Base-by-base conservation (phyloP, 2,113 vertebrate species). In the Rhinoptilus africanus region DNA sequence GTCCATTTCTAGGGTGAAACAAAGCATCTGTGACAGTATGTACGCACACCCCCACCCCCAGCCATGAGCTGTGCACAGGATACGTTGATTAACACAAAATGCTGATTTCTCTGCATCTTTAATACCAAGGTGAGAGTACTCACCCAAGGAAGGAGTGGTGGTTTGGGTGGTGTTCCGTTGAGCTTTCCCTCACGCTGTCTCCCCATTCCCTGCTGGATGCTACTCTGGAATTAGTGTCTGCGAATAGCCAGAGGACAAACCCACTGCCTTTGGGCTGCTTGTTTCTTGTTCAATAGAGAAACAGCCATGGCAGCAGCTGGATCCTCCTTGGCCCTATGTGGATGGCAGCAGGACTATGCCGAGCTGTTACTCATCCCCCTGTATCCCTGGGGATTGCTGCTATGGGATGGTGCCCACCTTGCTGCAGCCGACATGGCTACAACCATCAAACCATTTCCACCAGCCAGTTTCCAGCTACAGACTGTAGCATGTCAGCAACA, bases 331-430 rank as follows among this genome's bases (percentile, higher is more conserved):
- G 35, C 12, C 54, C 34, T 39, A 0, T 12, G 2, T 4, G 14
- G 26, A 8, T 3, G 14, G 10, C 63, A 87, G 90, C 59, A 77
- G 88, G 48, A 39, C 30, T 17, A 1, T 17, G 22, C 5, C 73
- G 37, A 71, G 32, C 10, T 35, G 6, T 12, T 39, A 21, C 45
- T 35, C 68, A 32, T 8, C 75, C 34, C 2, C 11, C 4, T 12
- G 19, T 0, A 4, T 23, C 30, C 2, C 73, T 8, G 9, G 0
- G 1, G 34, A 21, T 45, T 21, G 2, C 20, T 27, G 56, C 67
- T 27, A 1, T 2, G 5, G 68, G 16, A 20, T 39, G 50, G 41
- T n/a, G 72, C 24, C 62, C 8, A 0, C 24, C 47, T 24, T 47
- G 20, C 34, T 53, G 37, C 37, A 14, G 17, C 13, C 6, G 34